phyloP scores from a whole-genome alignment of 1,140 invertebrate species.

The Anastrepha obliqua region DNA sequence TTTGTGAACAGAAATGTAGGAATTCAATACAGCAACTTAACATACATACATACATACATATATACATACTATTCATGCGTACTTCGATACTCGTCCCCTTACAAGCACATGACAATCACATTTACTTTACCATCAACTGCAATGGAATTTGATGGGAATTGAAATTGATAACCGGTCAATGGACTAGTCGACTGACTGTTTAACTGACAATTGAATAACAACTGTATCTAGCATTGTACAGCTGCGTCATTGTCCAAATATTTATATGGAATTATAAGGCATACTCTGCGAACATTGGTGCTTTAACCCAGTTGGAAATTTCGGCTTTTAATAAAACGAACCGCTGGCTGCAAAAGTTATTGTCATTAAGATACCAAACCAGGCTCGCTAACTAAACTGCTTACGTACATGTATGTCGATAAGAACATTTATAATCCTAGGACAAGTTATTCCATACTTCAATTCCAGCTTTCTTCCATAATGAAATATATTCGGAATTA shows the following conservation, averaged over 20 bases:
- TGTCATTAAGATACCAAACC: too few relatives aligned
- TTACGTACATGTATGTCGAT: too few relatives aligned
- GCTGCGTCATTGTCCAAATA: conserved; percentile 39
- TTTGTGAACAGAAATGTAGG: neutral
- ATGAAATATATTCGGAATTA: too few relatives aligned
- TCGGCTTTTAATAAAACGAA: neutral
- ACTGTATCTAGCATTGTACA: conserved; percentile 36
- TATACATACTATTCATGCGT: too few relatives aligned
- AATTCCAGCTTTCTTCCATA: too few relatives aligned
- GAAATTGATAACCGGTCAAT: conserved; percentile 47
- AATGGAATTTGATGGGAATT: conserved; percentile 37
- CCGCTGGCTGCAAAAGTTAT: too few relatives aligned
- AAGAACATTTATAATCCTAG: too few relatives aligned
- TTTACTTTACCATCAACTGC: neutral
- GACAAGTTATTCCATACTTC: too few relatives aligned
- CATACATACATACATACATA: neutral
- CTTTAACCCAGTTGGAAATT: neutral
- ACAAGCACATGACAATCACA: neutral
- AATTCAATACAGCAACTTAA: neutral
- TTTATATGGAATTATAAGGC: conserved; percentile 22
- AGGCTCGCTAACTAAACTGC: too few relatives aligned
- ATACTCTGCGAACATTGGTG: neutral
- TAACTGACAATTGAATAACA: conserved; percentile 45
- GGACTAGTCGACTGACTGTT: conserved; percentile 46
- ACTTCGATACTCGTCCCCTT: too few relatives aligned